These are phyloP conservation scores for Chloroceryle inda DNA, from an alignment of 2,797 vertebrate species.

Conservation along the genomic window DNA sequence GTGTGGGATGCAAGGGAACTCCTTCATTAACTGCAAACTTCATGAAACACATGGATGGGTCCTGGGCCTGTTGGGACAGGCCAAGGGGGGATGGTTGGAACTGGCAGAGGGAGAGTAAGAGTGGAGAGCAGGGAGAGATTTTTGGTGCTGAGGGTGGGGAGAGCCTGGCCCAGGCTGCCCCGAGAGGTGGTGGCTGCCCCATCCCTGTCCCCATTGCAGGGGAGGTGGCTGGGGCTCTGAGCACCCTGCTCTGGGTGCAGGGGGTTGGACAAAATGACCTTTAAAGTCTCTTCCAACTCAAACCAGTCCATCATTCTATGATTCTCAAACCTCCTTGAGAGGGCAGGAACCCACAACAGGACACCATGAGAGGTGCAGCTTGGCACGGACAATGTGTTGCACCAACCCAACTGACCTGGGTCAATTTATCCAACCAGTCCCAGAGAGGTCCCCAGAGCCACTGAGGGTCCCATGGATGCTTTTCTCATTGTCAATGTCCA, in stretches of 20 bases:
- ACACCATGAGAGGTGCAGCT: rapidly evolving
- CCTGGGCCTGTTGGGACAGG: not conserved
- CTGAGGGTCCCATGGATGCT: rapidly evolving
- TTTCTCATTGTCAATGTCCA: not conserved
- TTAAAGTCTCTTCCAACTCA: not conserved
- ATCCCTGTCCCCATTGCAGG: not conserved
- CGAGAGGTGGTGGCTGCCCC: too few relatives aligned
- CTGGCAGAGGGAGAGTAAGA: too few relatives aligned
- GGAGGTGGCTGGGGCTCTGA: too few relatives aligned
- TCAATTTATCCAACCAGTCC: not conserved
- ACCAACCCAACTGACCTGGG: not conserved
- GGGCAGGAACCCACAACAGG: not conserved
- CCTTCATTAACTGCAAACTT: not conserved
- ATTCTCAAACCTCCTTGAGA: not conserved
- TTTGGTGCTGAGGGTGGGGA: too few relatives aligned
- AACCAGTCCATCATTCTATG: not conserved
- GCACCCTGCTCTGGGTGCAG: too few relatives aligned
- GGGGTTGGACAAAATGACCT: not conserved
- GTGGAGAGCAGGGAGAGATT: too few relatives aligned
- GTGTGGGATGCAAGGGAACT: not conserved
- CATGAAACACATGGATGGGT: not conserved
- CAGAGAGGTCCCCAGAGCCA: not conserved
- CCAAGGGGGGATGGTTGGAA: too few relatives aligned
- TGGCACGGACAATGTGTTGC: rapidly evolving
- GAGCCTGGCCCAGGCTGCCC: too few relatives aligned